Percentiles rank a stretch among this genome's conserved stretches.
phyloP scores from a whole-genome alignment of 37 sponge, comb jelly and placozoan genomes.

The Theonella swinhoei region DNA sequence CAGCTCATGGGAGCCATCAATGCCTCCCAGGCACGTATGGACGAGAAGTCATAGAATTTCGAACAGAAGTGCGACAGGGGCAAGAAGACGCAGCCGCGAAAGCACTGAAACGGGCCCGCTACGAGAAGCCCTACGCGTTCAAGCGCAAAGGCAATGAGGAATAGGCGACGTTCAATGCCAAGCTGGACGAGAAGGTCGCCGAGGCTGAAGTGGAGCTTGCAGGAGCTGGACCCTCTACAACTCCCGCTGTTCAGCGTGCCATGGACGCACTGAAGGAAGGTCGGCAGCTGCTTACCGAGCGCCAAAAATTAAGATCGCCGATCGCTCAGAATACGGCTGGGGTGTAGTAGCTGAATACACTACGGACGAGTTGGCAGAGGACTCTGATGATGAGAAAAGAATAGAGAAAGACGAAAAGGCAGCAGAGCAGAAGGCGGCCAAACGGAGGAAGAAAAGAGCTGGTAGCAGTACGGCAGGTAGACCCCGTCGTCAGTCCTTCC shows the following conservation, averaged over 20 bases:
- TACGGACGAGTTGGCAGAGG: constrained; percentile 1
- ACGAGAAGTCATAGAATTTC: too few relatives aligned
- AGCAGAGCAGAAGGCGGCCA: too few relatives aligned
- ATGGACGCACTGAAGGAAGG: background rate
- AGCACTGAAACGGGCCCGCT: background rate
- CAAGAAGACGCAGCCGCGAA: background rate
- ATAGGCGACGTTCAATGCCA: background rate
- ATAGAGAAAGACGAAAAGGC: too few relatives aligned
- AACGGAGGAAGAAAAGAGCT: too few relatives aligned
- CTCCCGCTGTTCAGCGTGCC: background rate
- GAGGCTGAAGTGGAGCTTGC: background rate
- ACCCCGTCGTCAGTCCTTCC: too few relatives aligned
- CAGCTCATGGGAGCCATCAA: too few relatives aligned
- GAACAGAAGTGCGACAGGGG: background rate
- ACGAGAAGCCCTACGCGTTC: background rate
- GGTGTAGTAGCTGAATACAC: background rate
- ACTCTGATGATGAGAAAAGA: constrained; percentile 8
- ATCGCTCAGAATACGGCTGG: constrained; percentile 1
- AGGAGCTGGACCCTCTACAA: too few relatives aligned
- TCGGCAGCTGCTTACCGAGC: background rate
- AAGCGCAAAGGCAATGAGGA: constrained; percentile 14
- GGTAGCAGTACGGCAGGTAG: too few relatives aligned
- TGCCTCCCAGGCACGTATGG: too few relatives aligned
- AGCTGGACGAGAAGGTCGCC: background rate
- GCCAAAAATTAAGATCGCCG: background rate